Evolutionary conservation across 1,140 invertebrate species (phyloP).

Genomic region (Manduca sexta): DNA sequence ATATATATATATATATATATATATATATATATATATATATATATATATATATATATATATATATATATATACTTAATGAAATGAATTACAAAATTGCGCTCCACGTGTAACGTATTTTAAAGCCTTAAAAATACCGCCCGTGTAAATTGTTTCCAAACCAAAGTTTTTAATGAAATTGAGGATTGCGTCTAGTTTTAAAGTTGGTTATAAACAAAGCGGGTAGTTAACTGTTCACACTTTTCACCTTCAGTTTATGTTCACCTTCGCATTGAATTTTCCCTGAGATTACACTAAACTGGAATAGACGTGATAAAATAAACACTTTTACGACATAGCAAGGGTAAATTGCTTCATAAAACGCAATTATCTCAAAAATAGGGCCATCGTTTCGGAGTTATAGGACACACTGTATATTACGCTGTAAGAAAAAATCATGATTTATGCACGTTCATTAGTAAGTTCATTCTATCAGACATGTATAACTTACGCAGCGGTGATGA

Average conservation of each 20-base stretch:
- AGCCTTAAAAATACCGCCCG: too few relatives aligned
- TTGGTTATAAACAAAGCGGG: slow-evolving; percentile 1
- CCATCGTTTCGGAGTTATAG: slow-evolving; percentile 6
- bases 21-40: too few relatives aligned
- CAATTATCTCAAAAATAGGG: slow-evolving; percentile 47
- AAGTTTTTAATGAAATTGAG: too few relatives aligned
- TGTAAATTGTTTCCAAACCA: too few relatives aligned
- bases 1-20: too few relatives aligned
- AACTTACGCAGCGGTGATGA: too few relatives aligned
- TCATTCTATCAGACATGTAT: too few relatives aligned
- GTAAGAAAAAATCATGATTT: neutral
- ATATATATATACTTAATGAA: too few relatives aligned
- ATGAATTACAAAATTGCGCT: too few relatives aligned
- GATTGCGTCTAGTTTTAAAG: neutral
- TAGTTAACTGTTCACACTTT: slow-evolving; percentile 13
- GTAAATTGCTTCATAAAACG: slow-evolving; percentile 50
- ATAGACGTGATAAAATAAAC: slow-evolving; percentile 43
- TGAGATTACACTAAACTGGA: slow-evolving; percentile 30
- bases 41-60: too few relatives aligned
- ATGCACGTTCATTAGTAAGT: too few relatives aligned
- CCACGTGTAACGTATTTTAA: too few relatives aligned
- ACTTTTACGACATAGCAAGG: slow-evolving; percentile 38
- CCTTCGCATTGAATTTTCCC: slow-evolving; percentile 21
- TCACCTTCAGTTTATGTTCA: slow-evolving; percentile 5
- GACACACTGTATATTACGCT: neutral